Conservation (phyloP, 2,113 vertebrate species). For the Heterotilapia buettikoferi region DNA sequence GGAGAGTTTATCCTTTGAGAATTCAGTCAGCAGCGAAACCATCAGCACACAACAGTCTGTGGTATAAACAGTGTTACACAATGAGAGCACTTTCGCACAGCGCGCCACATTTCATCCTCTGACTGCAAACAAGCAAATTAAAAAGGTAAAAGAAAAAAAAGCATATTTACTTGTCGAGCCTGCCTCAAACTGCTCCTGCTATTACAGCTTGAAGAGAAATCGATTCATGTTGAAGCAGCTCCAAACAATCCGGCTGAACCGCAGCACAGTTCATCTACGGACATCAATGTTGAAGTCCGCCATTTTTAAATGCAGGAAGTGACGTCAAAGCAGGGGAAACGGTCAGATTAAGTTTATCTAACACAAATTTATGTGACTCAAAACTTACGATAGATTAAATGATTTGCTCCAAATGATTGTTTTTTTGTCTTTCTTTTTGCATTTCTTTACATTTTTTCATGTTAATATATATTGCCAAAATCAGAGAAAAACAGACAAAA, state of each 20-base stretch:
- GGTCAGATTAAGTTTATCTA: neutral
- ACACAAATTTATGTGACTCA: neutral
- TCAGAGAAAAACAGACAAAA: neutral
- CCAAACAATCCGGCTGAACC: neutral
- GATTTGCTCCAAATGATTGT: neutral
- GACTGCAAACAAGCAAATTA: neutral
- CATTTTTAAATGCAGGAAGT: slow-evolving; percentile 66
- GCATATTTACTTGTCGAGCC: neutral
- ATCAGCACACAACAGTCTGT: neutral
- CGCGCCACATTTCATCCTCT: neutral
- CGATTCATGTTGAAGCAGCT: neutral
- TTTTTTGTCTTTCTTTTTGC: neutral
- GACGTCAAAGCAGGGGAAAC: neutral
- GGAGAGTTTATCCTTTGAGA: neutral
- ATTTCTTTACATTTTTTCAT: neutral
- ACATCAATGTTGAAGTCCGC: neutral
- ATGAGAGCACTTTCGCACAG: neutral
- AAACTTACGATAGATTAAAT: neutral
- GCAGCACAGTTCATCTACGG: neutral
- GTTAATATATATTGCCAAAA: neutral
- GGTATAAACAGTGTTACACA: neutral
- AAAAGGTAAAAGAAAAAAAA: neutral
- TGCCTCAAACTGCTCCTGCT: neutral
- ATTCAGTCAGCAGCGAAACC: neutral
- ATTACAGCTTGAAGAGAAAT: neutral